Evolutionary conservation across 2,888 invertebrate genomes (phyloP).

Genomic region (Ochropleura leucogaster): DNA sequence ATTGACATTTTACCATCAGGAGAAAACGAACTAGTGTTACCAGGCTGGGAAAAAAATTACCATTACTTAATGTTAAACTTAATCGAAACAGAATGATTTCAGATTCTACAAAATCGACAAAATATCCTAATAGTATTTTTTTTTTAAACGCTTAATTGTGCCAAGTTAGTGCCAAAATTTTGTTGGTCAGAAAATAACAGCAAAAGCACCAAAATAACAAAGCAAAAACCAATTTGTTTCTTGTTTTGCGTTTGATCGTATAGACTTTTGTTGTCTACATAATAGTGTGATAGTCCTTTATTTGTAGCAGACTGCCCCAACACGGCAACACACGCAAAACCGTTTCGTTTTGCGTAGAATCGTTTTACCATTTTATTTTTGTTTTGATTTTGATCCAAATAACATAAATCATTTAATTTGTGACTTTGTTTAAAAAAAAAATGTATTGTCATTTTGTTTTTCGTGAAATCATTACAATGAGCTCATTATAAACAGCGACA

Average conservation of each 20-base stretch:
- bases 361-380: not conserved
- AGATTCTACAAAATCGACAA: no score
- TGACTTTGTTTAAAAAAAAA: not conserved
- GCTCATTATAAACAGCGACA: not conserved
- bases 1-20: conserved; percentile 73
- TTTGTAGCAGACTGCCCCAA: not conserved
- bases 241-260: not conserved
- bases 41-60: conserved; percentile 42
- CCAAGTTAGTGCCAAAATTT: not conserved
- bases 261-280: not conserved
- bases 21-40: conserved; percentile 63
- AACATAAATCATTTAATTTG: not conserved
- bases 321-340: conserved; percentile 31
- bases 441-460: not conserved
- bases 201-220: not conserved
- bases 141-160: not conserved
- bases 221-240: not conserved
- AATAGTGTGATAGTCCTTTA: not conserved
- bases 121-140: no score
- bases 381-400: not conserved
- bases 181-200: not conserved
- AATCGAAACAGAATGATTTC: not conserved
- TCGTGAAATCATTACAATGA: not conserved
- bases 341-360: conserved; percentile 38
- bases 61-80: not conserved